Evolutionary conservation across 2,888 invertebrate genomes (phyloP).

Genomic region (Nephrotoma guestfalica): DNA sequence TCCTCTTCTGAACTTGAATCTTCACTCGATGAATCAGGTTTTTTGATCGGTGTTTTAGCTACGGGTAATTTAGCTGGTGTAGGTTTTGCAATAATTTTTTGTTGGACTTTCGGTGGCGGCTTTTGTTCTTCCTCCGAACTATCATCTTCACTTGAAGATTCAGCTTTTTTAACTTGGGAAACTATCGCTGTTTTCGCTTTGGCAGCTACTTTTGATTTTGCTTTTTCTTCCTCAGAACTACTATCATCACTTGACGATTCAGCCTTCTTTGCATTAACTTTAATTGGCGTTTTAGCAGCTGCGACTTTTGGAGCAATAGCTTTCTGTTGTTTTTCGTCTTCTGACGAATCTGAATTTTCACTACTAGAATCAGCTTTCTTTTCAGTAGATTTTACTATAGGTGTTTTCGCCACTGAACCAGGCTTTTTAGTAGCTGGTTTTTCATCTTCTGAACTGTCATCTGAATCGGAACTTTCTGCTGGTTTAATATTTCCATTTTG

Average conservation of each 20-base stretch:
- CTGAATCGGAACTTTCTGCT: constrained; percentile 16
- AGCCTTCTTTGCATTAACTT: constrained; percentile 14
- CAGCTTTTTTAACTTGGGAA: constrained; percentile 14
- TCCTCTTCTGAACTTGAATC: constrained; percentile 21
- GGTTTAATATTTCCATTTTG: neutral
- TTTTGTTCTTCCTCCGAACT: constrained; percentile 16
- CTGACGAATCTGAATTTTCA: constrained; percentile 16
- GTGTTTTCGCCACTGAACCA: neutral
- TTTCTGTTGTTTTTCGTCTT: constrained; percentile 13
- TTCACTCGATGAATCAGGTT: constrained; percentile 28
- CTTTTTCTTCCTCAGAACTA: constrained; percentile 26
- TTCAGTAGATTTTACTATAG: constrained; percentile 3
- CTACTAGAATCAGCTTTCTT: constrained; percentile 10
- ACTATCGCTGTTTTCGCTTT: constrained; percentile 13
- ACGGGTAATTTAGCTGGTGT: constrained; percentile 16
- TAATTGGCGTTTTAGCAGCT: constrained; percentile 8
- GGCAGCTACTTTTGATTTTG: constrained; percentile 14
- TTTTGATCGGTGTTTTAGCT: constrained; percentile 23
- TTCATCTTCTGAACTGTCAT: constrained; percentile 26
- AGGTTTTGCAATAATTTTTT: neutral
- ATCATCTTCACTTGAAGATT: constrained; percentile 26
- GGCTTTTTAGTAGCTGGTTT: constrained; percentile 12
- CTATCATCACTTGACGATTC: constrained; percentile 26
- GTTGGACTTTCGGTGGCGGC: constrained; percentile 12
- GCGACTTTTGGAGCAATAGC: constrained; percentile 18